Conservation (phyloP, 2,113 vertebrate species). For the Pelecanoides urinatrix region DNA sequence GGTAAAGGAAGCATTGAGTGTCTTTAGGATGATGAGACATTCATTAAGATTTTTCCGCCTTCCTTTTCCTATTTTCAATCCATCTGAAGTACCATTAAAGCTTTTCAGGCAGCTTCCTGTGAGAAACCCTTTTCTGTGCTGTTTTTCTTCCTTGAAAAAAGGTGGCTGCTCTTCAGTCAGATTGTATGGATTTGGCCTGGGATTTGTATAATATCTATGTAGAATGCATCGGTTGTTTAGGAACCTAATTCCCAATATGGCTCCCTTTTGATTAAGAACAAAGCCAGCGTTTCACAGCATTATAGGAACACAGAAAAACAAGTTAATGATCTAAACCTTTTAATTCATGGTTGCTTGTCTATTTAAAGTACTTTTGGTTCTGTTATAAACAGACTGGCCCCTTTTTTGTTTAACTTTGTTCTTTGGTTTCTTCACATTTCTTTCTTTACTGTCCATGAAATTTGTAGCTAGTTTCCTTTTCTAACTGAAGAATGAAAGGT, state of each 20-base stretch:
- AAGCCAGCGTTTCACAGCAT: constrained; percentile 84
- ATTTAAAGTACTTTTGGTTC: constrained; percentile 82
- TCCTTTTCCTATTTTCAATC: constrained; percentile 73
- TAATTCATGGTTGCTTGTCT: constrained; percentile 80
- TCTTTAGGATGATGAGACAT: constrained; percentile 80
- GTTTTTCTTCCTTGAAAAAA: constrained; percentile 81
- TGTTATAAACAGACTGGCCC: constrained; percentile 72
- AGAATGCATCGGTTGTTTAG: constrained; percentile 81
- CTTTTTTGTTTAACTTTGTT: constrained; percentile 74
- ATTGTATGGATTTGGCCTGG: constrained; percentile 73
- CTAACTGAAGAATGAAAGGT: constrained; percentile 54
- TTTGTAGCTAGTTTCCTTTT: constrained; percentile 73
- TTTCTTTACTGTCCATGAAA: constrained; percentile 71
- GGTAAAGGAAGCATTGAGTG: constrained; percentile 65
- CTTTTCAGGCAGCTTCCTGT: constrained; percentile 88
- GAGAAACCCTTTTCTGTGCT: constrained; percentile 77
- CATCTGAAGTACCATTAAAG: constrained; percentile 83
- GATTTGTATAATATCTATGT: constrained; percentile 82
- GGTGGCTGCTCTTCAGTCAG: constrained; percentile 75
- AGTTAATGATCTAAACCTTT: constrained; percentile 92
- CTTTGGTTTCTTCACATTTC: constrained; percentile 61
- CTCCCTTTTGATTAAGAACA: constrained; percentile 83
- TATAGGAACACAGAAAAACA: constrained; percentile 84
- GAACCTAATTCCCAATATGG: constrained; percentile 81
- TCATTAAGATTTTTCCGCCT: constrained; percentile 76